Evolutionary conservation across 2,797 vertebrate species (phyloP).

Genomic region (Fratercula arctica): DNA sequence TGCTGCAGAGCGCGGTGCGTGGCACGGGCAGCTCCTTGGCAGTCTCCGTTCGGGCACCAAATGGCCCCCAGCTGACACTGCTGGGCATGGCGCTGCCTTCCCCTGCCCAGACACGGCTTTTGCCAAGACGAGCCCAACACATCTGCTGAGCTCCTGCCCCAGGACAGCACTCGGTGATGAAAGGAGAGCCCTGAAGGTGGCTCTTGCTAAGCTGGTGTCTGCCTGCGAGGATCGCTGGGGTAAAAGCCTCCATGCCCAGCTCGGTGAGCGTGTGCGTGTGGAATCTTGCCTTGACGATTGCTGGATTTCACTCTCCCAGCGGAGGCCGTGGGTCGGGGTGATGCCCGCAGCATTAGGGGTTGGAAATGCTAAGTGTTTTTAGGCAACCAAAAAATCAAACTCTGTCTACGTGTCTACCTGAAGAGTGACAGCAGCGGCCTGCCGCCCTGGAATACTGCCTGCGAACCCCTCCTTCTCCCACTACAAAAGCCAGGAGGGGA

Average conservation of each 20-base stretch:
- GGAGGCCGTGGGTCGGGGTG: not conserved
- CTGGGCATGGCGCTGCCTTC: accelerated
- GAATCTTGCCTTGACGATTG: not conserved
- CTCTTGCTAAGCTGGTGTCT: not conserved
- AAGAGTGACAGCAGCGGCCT: not conserved
- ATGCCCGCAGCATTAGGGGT: not conserved
- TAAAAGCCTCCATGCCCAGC: not conserved
- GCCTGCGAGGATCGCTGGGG: accelerated
- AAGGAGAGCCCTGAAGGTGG: not conserved
- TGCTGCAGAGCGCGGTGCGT: accelerated
- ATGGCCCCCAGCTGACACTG: not conserved
- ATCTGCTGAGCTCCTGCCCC: not conserved
- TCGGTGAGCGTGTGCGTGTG: accelerated
- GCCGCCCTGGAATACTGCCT: not conserved
- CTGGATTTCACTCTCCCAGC: not conserved
- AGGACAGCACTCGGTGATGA: not conserved
- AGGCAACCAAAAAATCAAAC: not conserved
- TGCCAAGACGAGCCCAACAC: not conserved
- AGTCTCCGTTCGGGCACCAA: accelerated
- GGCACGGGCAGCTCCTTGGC: accelerated
- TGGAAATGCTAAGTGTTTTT: not conserved
- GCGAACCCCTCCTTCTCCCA: accelerated
- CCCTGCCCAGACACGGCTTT: not conserved
- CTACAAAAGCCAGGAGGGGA: accelerated
- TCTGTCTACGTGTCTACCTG: not conserved